Evolutionary conservation across 1,140 invertebrate genomes (phyloP).

Genomic region (Stenopsyche tienmushanensis): DNA sequence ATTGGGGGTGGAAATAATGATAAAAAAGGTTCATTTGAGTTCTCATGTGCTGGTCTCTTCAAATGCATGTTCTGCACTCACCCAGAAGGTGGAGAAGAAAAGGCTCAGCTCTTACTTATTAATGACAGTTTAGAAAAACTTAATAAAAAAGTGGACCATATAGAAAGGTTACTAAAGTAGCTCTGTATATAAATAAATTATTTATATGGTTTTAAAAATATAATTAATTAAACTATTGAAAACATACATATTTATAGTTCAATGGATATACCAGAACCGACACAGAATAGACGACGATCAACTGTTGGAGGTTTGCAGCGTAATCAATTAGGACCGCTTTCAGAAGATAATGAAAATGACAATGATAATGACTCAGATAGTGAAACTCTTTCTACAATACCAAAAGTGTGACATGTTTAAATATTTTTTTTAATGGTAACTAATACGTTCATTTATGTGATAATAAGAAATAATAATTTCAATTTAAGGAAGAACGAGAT

Average conservation of each 20-base stretch:
- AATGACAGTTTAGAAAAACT: conserved; percentile 81
- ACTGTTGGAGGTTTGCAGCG: conserved; percentile 57
- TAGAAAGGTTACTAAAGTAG: conserved; percentile 77
- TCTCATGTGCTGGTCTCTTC: conserved; percentile 86
- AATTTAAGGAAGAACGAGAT: conserved; percentile 68
- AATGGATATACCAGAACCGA: conserved; percentile 60
- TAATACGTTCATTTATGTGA: not conserved
- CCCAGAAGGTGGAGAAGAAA: conserved; percentile 81
- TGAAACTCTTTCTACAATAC: conserved; percentile 68
- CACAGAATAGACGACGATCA: conserved; percentile 62
- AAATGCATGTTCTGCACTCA: conserved; percentile 89
- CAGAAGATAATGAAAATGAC: conserved; percentile 63
- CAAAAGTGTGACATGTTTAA: conserved; percentile 48
- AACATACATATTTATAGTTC: conserved; percentile 48
- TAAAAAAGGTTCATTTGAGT: conserved; percentile 88
- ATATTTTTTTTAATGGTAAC: too few species aligned
- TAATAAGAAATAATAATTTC: not conserved
- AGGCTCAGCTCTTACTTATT: conserved; percentile 81
- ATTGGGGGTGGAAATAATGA: conserved; percentile 70
- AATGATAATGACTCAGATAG: conserved; percentile 62
- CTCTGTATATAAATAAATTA: too few species aligned
- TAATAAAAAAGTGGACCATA: conserved; percentile 74
- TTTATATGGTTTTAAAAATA: too few species aligned
- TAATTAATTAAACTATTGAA: not conserved
- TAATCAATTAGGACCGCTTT: conserved; percentile 62